A percentile compares a stretch with the other conserved stretches of the same genome.
Evolutionary conservation across 1,140 invertebrate genomes (phyloP).

Genomic region (Thaumetopoea pityocampa): DNA sequence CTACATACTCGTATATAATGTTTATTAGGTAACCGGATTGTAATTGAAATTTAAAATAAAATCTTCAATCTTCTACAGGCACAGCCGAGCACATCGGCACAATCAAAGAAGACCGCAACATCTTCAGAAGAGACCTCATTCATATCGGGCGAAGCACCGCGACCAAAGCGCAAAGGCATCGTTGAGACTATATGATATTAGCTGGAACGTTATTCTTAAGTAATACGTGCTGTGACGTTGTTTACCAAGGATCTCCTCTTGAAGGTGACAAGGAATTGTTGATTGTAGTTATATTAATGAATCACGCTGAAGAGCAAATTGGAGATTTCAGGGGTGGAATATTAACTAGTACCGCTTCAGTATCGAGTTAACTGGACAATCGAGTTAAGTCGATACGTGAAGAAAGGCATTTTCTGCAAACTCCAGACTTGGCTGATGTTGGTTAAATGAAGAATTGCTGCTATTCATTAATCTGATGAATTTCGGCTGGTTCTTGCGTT

Average conservation of each 20-base stretch:
- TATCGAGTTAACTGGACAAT: no score
- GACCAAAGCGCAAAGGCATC: constrained; percentile 77
- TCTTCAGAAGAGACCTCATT: constrained; percentile 86
- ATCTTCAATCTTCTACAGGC: constrained; percentile 13
- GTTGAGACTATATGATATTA: constrained; percentile 83
- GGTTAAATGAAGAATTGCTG: no score
- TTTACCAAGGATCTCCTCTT: not conserved
- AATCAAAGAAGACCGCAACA: constrained; percentile 27
- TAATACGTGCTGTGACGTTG: no score
- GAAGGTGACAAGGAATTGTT: not conserved
- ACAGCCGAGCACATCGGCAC: constrained; percentile 51
- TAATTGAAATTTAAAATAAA: not conserved
- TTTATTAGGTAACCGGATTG: not conserved
- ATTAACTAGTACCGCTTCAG: no score
- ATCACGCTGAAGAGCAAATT: no score
- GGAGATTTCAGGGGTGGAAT: no score
- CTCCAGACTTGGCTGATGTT: no score
- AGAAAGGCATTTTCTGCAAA: no score
- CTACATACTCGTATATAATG: not conserved
- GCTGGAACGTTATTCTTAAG: no score
- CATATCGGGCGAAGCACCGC: constrained; percentile 74
- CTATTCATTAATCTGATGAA: no score
- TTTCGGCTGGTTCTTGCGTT: no score
- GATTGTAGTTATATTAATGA: not conserved
- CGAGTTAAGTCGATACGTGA: no score